Conservation (phyloP, 1,140 invertebrate species). For the Cephus cinctus region DNA sequence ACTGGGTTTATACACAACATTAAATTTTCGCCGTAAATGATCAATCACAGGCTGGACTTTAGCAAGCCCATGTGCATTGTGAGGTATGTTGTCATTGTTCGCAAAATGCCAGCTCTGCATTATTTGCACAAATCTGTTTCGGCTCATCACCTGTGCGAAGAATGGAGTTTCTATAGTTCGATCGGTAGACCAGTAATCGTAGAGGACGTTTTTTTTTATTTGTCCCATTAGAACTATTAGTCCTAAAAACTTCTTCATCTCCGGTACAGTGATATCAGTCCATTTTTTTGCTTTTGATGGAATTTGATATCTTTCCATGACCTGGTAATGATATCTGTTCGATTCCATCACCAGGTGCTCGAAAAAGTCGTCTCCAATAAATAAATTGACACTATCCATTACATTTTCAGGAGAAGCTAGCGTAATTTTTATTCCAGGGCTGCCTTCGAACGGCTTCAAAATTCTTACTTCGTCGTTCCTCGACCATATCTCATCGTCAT, state of each 20-base stretch:
- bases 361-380: not conserved
- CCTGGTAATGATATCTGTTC: no score
- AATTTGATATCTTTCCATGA: no score
- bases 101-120: not conserved
- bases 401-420: not conserved
- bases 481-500: not conserved
- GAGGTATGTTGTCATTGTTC: not conserved
- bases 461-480: not conserved
- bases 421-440: no score
- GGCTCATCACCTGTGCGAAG: no score
- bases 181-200: no score
- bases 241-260: no score
- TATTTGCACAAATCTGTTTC: not conserved
- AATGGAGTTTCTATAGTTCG: no score
- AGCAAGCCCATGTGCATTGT: not conserved
- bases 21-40: not conserved
- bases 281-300: not conserved
- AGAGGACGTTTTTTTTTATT: no score
- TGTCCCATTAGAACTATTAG: no score
- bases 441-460: no score
- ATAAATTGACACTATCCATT: not conserved
- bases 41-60: not conserved
- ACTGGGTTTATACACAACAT: not conserved
- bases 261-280: no score
- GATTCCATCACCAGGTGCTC: not conserved